A percentile compares a stretch with the other conserved stretches of the same genome.
These are phyloP conservation scores for Silurus asotus DNA, from an alignment of 2,113 vertebrate genomes.

Conservation along the genomic window DNA sequence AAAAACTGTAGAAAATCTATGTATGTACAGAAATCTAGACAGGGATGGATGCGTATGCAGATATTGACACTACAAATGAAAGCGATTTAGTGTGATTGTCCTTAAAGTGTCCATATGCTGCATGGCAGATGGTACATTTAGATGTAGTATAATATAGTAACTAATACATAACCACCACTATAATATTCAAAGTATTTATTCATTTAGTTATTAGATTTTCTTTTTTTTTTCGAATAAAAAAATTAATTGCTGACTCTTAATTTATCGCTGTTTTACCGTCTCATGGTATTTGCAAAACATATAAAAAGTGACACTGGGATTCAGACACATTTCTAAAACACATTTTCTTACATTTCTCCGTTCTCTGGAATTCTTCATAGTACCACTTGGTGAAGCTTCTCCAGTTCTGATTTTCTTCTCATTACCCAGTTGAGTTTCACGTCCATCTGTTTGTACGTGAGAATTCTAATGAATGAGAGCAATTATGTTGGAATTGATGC, in stretches of 20 bases:
- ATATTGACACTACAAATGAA: too few species aligned
- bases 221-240: too few species aligned
- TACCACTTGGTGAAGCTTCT: background rate
- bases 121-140: too few species aligned
- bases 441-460: background rate
- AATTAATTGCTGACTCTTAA: background rate
- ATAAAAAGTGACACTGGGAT: background rate
- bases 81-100: too few species aligned
- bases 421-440: background rate
- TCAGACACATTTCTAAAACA: background rate
- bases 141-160: too few species aligned
- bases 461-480: background rate
- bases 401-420: background rate
- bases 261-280: background rate
- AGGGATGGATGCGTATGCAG: too few species aligned
- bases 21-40: too few species aligned
- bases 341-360: background rate
- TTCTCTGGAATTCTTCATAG: background rate
- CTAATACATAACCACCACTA: too few species aligned
- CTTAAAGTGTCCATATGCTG: too few species aligned
- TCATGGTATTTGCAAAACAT: background rate
- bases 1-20: too few species aligned
- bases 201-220: too few species aligned
- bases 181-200: too few species aligned
- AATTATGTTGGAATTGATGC: background rate